Base-by-base conservation (phyloP, 1,140 invertebrate genomes). In the Orius laevigatus region DNA sequence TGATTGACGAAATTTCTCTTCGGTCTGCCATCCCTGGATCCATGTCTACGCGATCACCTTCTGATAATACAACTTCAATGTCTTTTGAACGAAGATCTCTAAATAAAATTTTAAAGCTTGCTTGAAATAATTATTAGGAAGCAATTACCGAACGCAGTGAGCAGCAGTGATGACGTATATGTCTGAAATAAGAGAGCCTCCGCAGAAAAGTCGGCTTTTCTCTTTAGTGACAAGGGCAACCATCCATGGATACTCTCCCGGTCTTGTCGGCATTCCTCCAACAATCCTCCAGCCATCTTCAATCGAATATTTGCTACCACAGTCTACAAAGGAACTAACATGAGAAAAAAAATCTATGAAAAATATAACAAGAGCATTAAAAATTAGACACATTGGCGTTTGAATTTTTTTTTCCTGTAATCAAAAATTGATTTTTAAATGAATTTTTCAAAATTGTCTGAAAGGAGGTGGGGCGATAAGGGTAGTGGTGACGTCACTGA, bases 151-250 rank as follows among this genome's bases (percentile, higher is more conserved):
- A 59, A 77, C 68, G 49, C 76, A 78, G 58, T 78, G 76, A 11
- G 73, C 75, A 5, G 75, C 76, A 0, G 73, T 76, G 1, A 78
- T 53, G 1, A 78, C 58, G 55, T 76, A 75, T 35, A 62, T 65
- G 49, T 71, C 64, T 25, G 71, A 76, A 48, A 79, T 70, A 3
- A 80, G 56, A 2, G 73, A 67, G 5, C 71, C 75, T 5, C 77
- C 75, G 55, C 78, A 81, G 49, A 76, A 72, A 58, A 78, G 66
- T 43, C 25, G n/a, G 43, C 64, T 60, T 10, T 60, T 53, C 40
- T 60, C 59, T 45, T 66, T 63, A 42, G 63, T 56, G 9, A 60
- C 60, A n/a, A 73, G 58, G 11, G 69, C 60, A 4, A 62, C 70
- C 57, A 71, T 64, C 71, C 72, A 75, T 2, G 73, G 72, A 57